These are phyloP conservation scores for Frankliniella intonsa DNA, from an alignment of 2,888 invertebrate genomes.

Conservation along the genomic window DNA sequence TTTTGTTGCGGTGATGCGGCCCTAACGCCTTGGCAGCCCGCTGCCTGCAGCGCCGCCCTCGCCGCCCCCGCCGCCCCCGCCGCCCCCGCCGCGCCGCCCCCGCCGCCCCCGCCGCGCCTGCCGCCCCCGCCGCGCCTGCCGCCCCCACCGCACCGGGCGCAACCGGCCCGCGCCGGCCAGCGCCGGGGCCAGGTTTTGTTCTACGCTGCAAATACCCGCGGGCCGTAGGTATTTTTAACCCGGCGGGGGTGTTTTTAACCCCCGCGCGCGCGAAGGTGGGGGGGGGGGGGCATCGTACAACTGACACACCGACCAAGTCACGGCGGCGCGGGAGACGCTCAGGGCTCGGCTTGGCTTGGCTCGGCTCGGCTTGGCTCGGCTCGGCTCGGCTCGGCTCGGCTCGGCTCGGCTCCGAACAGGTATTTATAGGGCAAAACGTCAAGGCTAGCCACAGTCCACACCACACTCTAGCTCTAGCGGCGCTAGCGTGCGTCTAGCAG, in stretches of 20 bases:
- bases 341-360: background rate
- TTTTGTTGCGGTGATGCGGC: no score
- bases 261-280: no score
- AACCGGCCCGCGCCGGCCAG: no score
- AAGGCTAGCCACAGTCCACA: background rate
- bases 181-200: no score
- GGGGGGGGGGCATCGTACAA: no score
- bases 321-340: background rate
- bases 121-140: no score
- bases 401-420: conserved; percentile 1
- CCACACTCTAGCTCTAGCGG: no score
- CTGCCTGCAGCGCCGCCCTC: no score
- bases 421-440: conserved; percentile 23
- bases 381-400: conserved; percentile 8
- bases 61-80: background rate
- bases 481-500: background rate
- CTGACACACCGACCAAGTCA: background rate
- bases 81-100: no score
- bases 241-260: background rate
- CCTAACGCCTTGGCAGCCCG: no score
- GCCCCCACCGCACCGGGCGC: no score
- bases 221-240: background rate
- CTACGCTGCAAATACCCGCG: background rate
- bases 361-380: conserved; percentile 34
- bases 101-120: no score